Conservation (phyloP, 2,888 invertebrate genomes). For the Polymixis lichenea region DNA sequence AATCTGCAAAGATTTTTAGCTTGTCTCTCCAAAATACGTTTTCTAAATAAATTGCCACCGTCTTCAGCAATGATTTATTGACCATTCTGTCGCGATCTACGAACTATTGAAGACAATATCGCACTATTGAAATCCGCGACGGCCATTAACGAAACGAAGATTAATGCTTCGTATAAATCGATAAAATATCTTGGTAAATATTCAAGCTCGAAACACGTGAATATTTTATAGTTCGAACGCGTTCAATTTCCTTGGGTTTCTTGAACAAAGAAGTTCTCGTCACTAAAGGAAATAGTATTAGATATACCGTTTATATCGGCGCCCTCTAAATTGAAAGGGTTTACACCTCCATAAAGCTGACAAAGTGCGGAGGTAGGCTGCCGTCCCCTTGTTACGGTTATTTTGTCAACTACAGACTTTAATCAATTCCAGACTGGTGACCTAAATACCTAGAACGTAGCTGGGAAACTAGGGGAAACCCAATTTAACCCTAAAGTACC, state of each 20-base stretch:
- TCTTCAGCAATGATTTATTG: slow-evolving; percentile 27
- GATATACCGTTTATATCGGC: slow-evolving; percentile 12
- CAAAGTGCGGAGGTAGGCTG: slow-evolving; percentile 29
- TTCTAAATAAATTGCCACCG: slow-evolving; percentile 20
- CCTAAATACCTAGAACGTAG: slow-evolving; percentile 50
- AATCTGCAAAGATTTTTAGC: neutral
- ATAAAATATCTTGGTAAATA: slow-evolving; percentile 38
- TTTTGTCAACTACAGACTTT: slow-evolving; percentile 60
- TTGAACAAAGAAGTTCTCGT: slow-evolving; percentile 8
- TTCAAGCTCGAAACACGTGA: slow-evolving; percentile 17
- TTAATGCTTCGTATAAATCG: slow-evolving; percentile 31
- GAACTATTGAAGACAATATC: slow-evolving; percentile 31
- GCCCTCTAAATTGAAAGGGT: slow-evolving; percentile 44
- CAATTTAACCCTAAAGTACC: slow-evolving; percentile 45
- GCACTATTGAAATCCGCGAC: slow-evolving; percentile 43
- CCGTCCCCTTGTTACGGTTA: slow-evolving; percentile 40
- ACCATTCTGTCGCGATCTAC: slow-evolving; percentile 19
- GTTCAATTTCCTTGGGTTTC: slow-evolving; percentile 9
- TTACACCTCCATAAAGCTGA: slow-evolving; percentile 42
- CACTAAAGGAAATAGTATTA: slow-evolving; percentile 19
- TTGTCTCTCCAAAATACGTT: neutral
- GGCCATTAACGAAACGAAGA: slow-evolving; percentile 48
- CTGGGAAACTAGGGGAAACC: slow-evolving; percentile 30
- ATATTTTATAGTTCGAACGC: slow-evolving; percentile 20
- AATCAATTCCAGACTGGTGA: slow-evolving; percentile 59